Percentiles rank a stretch among this genome's conserved stretches.
These are phyloP conservation scores for Brachionus rubens DNA, from an alignment of 1,140 invertebrate species.

Conservation along the genomic window DNA sequence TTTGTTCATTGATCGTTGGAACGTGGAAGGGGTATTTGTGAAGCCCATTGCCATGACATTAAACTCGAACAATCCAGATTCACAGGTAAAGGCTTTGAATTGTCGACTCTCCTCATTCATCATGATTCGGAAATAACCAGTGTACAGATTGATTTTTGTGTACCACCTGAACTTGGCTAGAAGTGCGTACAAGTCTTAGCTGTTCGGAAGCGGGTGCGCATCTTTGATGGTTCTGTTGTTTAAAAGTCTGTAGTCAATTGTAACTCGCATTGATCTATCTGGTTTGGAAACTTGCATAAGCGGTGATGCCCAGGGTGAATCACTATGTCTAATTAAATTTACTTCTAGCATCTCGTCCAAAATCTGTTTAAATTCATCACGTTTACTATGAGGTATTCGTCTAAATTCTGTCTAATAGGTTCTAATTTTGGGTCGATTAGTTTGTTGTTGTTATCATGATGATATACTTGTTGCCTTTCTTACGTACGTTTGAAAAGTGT, in stretches of 20 bases:
- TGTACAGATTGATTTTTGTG: conserved; percentile 1
- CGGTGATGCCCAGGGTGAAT: too few species aligned
- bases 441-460: too few species aligned
- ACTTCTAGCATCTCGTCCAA: too few species aligned
- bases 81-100: not conserved
- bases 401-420: not conserved
- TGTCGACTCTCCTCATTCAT: not conserved
- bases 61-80: conserved; percentile 49
- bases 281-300: not conserved
- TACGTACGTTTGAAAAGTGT: too few species aligned
- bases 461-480: too few species aligned
- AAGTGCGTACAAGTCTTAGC: conserved; percentile 48
- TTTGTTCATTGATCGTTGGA: conserved; percentile 53
- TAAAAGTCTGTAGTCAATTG: conserved; percentile 23
- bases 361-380: too few species aligned
- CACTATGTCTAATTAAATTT: too few species aligned
- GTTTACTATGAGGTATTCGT: too few species aligned
- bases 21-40: conserved; percentile 55
- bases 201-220: conserved; percentile 42
- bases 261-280: not conserved
- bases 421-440: not conserved
- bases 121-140: not conserved
- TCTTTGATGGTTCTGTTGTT: conserved; percentile 48
- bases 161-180: not conserved
- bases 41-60: conserved; percentile 59